phyloP scores from a whole-genome alignment of 2,888 invertebrate genomes.

The Elysia crispata region DNA sequence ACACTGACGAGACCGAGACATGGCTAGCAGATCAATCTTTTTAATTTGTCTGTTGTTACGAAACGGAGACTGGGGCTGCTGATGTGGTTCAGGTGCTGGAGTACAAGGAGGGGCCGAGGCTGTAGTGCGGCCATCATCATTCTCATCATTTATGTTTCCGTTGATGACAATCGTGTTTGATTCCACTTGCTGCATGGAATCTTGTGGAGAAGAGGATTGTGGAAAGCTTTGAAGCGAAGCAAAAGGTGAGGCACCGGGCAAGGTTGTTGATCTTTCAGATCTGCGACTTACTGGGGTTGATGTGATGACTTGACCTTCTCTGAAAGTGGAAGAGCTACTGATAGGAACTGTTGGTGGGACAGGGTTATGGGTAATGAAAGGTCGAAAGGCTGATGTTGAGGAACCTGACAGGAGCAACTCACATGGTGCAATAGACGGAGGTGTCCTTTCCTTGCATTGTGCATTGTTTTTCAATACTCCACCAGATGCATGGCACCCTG shows the following conservation, averaged over 20 bases:
- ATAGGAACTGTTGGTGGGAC: conserved; percentile 22
- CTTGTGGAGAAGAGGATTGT: conserved; percentile 27
- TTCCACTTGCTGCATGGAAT: neutral
- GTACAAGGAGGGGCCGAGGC: conserved; percentile 54
- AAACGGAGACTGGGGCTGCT: conserved; percentile 44
- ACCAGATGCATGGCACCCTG: no score
- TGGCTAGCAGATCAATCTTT: conserved; percentile 47
- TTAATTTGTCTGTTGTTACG: conserved; percentile 42
- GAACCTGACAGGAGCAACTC: conserved; percentile 15
- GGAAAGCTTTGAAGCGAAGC: neutral
- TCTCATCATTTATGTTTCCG: conserved; percentile 25
- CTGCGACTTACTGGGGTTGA: conserved; percentile 31
- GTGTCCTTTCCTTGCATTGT: no score
- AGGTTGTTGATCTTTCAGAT: neutral
- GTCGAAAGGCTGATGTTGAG: conserved; percentile 46
- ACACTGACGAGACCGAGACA: conserved; percentile 49
- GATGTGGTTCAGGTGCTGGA: conserved; percentile 47
- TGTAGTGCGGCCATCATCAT: conserved; percentile 48
- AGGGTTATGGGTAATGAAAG: conserved; percentile 39
- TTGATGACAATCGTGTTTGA: neutral
- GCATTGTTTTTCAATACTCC: no score
- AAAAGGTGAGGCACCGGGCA: conserved; percentile 22
- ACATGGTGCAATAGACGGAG: no score
- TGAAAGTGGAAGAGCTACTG: conserved; percentile 22
- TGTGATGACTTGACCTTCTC: neutral